Evolutionary conservation across 2,113 vertebrate species (phyloP).

Genomic region (Campylomormyrus tamandua): DNA sequence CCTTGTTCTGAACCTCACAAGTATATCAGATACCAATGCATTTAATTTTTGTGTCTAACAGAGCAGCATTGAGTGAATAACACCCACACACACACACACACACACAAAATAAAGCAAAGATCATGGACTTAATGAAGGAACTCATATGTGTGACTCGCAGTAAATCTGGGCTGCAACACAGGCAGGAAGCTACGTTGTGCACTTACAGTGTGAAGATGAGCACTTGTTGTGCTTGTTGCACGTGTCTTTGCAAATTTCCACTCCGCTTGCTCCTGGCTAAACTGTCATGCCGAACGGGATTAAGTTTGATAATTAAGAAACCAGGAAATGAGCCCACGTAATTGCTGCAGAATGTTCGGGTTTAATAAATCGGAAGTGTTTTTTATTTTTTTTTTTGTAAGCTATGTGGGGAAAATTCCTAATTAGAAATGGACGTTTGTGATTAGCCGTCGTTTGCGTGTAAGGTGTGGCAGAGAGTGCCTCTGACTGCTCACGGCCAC

Average conservation of each 20-base stretch:
- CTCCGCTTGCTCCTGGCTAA: slow-evolving; percentile 4
- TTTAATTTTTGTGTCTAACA: not conserved
- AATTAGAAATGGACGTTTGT: slow-evolving; percentile 37
- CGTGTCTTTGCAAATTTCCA: not conserved
- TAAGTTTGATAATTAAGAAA: slow-evolving; percentile 26
- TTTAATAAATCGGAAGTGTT: slow-evolving; percentile 28
- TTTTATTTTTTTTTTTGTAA: slow-evolving; percentile 36
- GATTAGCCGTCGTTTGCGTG: slow-evolving; percentile 28
- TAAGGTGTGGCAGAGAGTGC: not conserved
- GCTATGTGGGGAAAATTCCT: slow-evolving; percentile 30
- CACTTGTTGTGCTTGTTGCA: not conserved
- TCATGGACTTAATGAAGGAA: not conserved
- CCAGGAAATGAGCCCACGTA: slow-evolving; percentile 24
- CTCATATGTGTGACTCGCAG: not conserved
- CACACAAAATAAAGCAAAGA: not conserved
- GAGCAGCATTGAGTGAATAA: not conserved
- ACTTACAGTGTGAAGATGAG: not conserved
- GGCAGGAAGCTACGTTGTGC: not conserved
- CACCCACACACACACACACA: not conserved
- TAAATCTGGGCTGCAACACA: not conserved
- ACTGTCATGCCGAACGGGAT: slow-evolving; percentile 28
- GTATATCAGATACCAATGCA: not conserved
- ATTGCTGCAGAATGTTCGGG: slow-evolving; percentile 25
- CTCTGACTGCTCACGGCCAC: slow-evolving; percentile 22
- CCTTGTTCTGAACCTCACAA: not conserved